Conservation (phyloP, 2,113 vertebrate species). For the Colius striatus region DNA sequence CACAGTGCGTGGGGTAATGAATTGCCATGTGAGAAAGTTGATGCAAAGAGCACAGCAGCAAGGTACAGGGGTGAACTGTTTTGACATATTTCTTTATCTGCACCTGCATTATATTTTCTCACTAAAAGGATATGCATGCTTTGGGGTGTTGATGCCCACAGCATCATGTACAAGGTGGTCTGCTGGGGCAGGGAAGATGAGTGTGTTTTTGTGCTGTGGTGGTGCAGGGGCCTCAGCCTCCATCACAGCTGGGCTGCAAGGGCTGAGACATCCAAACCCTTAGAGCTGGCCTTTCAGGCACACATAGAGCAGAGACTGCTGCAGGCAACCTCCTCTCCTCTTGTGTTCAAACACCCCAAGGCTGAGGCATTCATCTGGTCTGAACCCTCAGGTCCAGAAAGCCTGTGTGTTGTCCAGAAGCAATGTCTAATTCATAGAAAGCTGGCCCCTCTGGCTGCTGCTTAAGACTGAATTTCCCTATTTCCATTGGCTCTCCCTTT, state of each 20-base stretch:
- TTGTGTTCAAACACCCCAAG: too few relatives aligned
- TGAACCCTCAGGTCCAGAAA: not conserved
- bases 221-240: not conserved
- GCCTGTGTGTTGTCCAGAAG: not conserved
- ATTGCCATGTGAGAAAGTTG: rapidly evolving
- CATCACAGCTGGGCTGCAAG: not conserved
- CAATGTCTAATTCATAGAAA: not conserved
- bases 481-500: not conserved
- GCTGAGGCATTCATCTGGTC: not conserved
- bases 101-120: not conserved
- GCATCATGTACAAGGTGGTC: rapidly evolving
- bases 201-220: rapidly evolving
- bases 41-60: not conserved
- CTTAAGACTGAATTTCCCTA: not conserved
- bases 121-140: not conserved
- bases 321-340: not conserved
- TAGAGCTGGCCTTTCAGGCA: not conserved
- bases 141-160: not conserved
- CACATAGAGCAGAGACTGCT: rapidly evolving
- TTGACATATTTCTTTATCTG: not conserved
- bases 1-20: rapidly evolving
- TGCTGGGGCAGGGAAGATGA: not conserved
- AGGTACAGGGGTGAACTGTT: rapidly evolving
- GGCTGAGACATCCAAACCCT: not conserved
- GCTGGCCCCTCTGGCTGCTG: not conserved